Conservation (phyloP, 2,888 invertebrate genomes). For the Harpalus rufipes region DNA sequence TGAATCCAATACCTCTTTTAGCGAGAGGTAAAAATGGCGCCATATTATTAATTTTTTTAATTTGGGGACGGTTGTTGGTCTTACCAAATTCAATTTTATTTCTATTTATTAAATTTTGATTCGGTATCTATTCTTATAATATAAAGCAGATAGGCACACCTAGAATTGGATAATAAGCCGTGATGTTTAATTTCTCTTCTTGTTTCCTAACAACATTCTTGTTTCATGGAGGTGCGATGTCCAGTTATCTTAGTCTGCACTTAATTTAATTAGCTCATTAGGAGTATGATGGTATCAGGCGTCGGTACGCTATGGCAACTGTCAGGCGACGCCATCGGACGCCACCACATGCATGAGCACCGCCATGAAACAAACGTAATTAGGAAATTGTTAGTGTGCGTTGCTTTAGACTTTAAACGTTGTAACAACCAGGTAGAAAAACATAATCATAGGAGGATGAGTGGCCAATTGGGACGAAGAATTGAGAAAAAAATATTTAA, state of each 20-base stretch:
- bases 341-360: constrained; percentile 30
- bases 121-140: too few relatives aligned
- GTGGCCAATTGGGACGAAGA: constrained; percentile 9
- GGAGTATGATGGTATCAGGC: constrained; percentile 47
- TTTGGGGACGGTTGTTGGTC: too few relatives aligned
- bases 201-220: too few relatives aligned
- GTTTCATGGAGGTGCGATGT: constrained; percentile 7
- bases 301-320: constrained; percentile 12
- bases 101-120: too few relatives aligned
- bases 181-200: too few relatives aligned
- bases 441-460: constrained; percentile 35
- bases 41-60: too few relatives aligned
- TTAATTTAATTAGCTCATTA: constrained; percentile 64
- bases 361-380: constrained; percentile 11
- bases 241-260: constrained; percentile 58
- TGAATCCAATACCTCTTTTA: too few relatives aligned
- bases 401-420: constrained; percentile 27
- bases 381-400: constrained; percentile 19
- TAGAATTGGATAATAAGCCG: too few relatives aligned
- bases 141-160: too few relatives aligned
- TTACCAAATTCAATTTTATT: too few relatives aligned
- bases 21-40: too few relatives aligned
- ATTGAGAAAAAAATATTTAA: background rate
- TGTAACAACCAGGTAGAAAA: constrained; percentile 22
- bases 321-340: constrained; percentile 44